phyloP scores from a whole-genome alignment of 2,888 invertebrate species.

The Mystacides longicornis region DNA sequence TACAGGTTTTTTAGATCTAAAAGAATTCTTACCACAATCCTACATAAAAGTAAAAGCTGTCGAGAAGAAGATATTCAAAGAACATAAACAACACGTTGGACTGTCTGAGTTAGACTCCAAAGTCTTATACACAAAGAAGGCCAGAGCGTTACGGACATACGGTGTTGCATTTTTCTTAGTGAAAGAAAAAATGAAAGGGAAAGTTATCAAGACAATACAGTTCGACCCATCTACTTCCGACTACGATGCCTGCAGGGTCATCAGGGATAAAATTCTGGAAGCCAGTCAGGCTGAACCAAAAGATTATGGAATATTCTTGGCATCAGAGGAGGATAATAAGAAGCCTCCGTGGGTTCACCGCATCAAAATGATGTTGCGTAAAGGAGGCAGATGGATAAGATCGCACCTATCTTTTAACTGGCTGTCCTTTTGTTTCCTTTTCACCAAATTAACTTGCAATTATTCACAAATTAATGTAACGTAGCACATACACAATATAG shows the following conservation, averaged over 20 bases:
- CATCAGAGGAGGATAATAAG: conserved; percentile 92
- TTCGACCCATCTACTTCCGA: conserved; percentile 93
- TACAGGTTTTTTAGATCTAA: too few relatives aligned
- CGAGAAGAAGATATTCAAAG: conserved; percentile 94
- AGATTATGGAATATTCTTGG: conserved; percentile 94
- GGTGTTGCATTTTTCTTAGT: conserved; percentile 99
- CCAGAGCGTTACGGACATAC: conserved; percentile 91
- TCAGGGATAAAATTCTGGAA: conserved; percentile 91
- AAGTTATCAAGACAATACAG: conserved; percentile 95
- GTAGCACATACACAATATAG: too few relatives aligned
- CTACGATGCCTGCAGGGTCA: conserved; percentile 92
- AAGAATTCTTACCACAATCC: conserved; percentile 94
- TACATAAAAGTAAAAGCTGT: conserved; percentile 91
- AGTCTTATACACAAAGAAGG: conserved; percentile 93
- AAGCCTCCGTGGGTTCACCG: conserved; percentile 96
- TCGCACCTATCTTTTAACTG: too few relatives aligned
- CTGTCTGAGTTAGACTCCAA: conserved; percentile 92
- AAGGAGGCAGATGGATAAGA: conserved; percentile 85
- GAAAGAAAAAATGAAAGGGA: conserved; percentile 84
- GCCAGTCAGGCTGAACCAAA: conserved; percentile 82
- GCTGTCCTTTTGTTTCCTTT: too few relatives aligned
- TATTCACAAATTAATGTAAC: too few relatives aligned
- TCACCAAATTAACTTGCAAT: too few relatives aligned
- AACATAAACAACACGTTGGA: conserved; percentile 77
- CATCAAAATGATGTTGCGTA: conserved; percentile 93